Conservation (phyloP, 2,888 invertebrate genomes). For the Eupithecia subfuscata region DNA sequence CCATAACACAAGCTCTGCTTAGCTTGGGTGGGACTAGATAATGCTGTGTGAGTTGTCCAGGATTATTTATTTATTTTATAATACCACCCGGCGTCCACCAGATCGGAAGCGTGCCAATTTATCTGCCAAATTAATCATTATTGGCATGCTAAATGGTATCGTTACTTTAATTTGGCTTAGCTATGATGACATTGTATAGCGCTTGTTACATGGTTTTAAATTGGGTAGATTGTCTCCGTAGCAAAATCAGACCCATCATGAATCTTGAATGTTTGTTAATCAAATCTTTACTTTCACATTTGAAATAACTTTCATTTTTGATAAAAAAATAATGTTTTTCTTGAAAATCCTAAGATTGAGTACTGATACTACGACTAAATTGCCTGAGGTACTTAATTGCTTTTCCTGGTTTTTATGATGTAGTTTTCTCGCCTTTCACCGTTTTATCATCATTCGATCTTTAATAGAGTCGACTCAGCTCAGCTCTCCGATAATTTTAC, state of each 20-base stretch:
- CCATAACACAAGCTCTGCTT: too few species aligned
- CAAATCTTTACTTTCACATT: neutral
- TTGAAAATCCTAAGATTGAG: neutral
- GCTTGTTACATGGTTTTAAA: neutral
- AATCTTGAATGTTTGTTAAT: neutral
- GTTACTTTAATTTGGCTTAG: constrained; percentile 15
- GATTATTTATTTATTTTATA: too few species aligned
- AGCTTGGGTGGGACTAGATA: too few species aligned
- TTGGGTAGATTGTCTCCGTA: neutral
- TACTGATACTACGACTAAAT: neutral
- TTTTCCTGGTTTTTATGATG: constrained; percentile 22
- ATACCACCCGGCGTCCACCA: neutral
- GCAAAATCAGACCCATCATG: neutral
- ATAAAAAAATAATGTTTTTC: neutral
- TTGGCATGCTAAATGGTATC: constrained; percentile 21
- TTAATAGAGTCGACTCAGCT: constrained; percentile 12
- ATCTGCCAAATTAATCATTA: constrained; percentile 22
- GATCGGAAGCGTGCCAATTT: constrained; percentile 19
- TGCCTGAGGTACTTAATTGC: constrained; percentile 14
- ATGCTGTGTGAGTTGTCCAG: too few species aligned
- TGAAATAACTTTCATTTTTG: too few species aligned
- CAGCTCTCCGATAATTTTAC: constrained; percentile 22
- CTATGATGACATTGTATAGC: constrained; percentile 10
- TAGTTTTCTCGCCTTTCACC: constrained; percentile 36
- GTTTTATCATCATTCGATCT: constrained; percentile 23